Percentiles rank a stretch among this genome's conserved stretches.
phyloP scores from a whole-genome alignment of 1,140 invertebrate species.

The Euura saliciscinereae region DNA sequence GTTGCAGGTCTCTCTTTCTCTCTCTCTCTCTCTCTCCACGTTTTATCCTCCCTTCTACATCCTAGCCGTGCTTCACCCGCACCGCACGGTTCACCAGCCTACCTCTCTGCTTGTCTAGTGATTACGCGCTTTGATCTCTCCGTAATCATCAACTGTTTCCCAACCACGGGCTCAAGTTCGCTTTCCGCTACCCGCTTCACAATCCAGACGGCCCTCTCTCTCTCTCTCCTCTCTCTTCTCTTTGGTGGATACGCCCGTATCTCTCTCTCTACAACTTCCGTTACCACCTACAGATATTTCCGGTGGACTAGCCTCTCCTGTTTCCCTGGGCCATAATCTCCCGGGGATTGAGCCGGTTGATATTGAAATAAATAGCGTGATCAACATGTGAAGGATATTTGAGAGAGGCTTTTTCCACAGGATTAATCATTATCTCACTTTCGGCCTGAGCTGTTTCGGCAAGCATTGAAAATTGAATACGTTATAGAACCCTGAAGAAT shows the following conservation, averaged over 20 bases:
- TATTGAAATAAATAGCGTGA: no score
- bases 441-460: no score
- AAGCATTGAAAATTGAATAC: no score
- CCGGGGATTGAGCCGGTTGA: no score
- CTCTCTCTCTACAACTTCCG: neutral
- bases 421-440: no score
- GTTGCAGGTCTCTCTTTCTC: conserved; percentile 15
- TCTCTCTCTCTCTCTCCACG: conserved; percentile 10
- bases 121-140: conserved; percentile 3
- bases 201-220: neutral
- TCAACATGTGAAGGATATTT: no score
- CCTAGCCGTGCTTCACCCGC: conserved; percentile 9
- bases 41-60: conserved; percentile 16
- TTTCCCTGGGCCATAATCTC: no score
- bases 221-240: neutral
- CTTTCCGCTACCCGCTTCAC: conserved; percentile 3
- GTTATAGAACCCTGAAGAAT: no score
- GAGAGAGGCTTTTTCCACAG: no score
- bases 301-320: no score
- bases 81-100: neutral
- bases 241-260: neutral
- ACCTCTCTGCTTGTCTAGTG: conserved; percentile 6
- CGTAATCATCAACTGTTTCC: conserved; percentile 7
- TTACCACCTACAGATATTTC: no score
- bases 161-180: neutral